Evolutionary conservation across 1,140 invertebrate genomes (phyloP), one percentile per base, ranked within the genome.

Genomic region (Drosophila pectinifera): DNA sequence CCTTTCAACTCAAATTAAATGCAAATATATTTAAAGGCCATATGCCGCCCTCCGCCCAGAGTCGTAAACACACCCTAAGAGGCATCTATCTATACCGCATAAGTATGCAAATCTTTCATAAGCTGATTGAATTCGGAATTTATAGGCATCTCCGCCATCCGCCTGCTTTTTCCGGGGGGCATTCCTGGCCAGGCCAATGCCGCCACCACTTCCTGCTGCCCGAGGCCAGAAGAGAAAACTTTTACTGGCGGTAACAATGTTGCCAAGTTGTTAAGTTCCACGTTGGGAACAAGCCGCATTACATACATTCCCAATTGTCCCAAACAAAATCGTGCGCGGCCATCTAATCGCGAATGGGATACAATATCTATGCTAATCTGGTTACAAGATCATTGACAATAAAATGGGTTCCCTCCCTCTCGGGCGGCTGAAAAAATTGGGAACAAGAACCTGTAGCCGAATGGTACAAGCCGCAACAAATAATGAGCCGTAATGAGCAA

Each of bases 401-500:
- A 88, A 88, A 89, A 89, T 63, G 80, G 73, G 57, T 48, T 70
- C 42, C 49, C 65, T 56, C 67, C 64, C 62, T 56, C 72, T 20
- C 11, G 1, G 1, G 18, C 28, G 31, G 38, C 36, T 53, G 54
- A 72, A 68, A 86, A 72, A 85, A 80, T 54, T 73, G 62, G 74
- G 74, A 65, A 77, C 81, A 88, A 88, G 83, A 86, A 86, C 83
- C 83, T 86, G 83, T 69, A 80, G 58, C 67, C 58, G 58, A 75
- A 67, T 57, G 59, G 49, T 76, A 78, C 74, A 73, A 51, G 56
- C 58, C 49, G 43, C 77, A 69, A 62, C 74, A 77, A 82, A 76
- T 88, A 86, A 86, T 88, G 84, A 86, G 83, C 83, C 79, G 83
- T 88, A 86, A 86, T 86, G 83, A 86, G 83, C 83, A 88, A 88